Evolutionary conservation across 2,797 vertebrate genomes (phyloP), one percentile per base, ranked within the genome.

Genomic region (Amblyraja radiata): DNA sequence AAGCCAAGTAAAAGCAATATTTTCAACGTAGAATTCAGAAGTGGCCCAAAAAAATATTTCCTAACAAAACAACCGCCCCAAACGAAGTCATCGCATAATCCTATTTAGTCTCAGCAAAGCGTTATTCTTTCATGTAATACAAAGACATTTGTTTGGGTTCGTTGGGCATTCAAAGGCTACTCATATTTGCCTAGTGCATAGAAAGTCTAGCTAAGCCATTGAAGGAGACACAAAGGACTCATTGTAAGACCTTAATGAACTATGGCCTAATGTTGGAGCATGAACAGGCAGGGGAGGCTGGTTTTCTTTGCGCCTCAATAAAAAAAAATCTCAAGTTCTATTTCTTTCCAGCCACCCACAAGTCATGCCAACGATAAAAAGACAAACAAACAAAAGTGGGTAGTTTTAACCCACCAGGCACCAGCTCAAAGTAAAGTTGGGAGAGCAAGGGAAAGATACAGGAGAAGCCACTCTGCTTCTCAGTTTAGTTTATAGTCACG

Each of bases 211-310:
- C 71, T 54, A 92, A 58, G 68, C 90, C 54, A 5, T 28, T 54
- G 90, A 74, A 73, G 68, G 73, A 1, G 36, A 54, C 63, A 91
- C 90, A 91, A 91, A 91, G 74, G 90, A 68, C 16, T 21, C 36
- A 74, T 74, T 91, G 90, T 91, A 74, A 91, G 23, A 36, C 68
- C 39, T 25, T 54, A 73, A 92, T 76, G 90, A 92, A 92, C 68
- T 46, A 28, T 6, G 90, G 9, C 14, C 84, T 63, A 88, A 63
- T 36, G n/a, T 13, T 84, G 54, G 46, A 61, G 25, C 11, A 28
- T 16, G 63, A 61, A 88, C 28, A 32, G 61, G n/a, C 18, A 88
- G 2, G 32, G 61, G 84, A 68, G n/a, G 63, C 84, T 68, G 84
- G 39, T 92, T 92, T 74, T 54, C 71, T 73, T 92, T 90, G 23